These are phyloP conservation scores for Caiman crocodilus DNA, from an alignment of 2,797 vertebrate genomes.

Conservation along the genomic window DNA sequence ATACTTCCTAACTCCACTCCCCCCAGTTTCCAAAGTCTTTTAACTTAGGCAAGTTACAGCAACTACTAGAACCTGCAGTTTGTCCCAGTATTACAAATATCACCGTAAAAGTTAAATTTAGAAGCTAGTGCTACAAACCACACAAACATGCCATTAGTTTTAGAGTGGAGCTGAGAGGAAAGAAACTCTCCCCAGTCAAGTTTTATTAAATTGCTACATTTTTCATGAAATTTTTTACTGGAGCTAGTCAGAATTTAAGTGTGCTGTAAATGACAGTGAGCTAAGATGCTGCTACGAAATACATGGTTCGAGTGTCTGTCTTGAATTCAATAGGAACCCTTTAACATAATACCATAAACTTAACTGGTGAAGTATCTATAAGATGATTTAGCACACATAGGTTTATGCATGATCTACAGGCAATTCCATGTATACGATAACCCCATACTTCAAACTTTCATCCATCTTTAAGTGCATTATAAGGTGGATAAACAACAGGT, in stretches of 20 bases:
- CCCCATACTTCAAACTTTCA: conserved; percentile 56
- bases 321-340: conserved; percentile 65
- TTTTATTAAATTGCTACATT: no score
- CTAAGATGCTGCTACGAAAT: conserved; percentile 31
- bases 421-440: conserved; percentile 58
- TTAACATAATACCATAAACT: conserved; percentile 62
- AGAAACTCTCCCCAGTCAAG: not conserved
- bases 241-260: not conserved
- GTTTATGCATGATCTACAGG: conserved; percentile 46
- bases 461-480: conserved; percentile 44
- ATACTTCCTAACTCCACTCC: conserved; percentile 3
- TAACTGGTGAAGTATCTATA: conserved; percentile 36
- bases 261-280: conserved; percentile 66
- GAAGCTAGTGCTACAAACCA: conserved; percentile 65
- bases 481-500: not conserved
- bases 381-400: conserved; percentile 41
- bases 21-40: conserved; percentile 63
- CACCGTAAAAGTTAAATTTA: conserved; percentile 40
- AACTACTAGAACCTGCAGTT: conserved; percentile 41
- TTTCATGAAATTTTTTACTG: no score
- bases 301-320: conserved; percentile 52
- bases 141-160: conserved; percentile 64
- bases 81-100: conserved; percentile 40
- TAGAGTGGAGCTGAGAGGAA: conserved; percentile 57
- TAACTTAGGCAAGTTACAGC: conserved; percentile 50